Percentiles rank a stretch among this genome's conserved stretches.
Conservation (phyloP, 2,888 invertebrate genomes). For the Volucella inanis region DNA sequence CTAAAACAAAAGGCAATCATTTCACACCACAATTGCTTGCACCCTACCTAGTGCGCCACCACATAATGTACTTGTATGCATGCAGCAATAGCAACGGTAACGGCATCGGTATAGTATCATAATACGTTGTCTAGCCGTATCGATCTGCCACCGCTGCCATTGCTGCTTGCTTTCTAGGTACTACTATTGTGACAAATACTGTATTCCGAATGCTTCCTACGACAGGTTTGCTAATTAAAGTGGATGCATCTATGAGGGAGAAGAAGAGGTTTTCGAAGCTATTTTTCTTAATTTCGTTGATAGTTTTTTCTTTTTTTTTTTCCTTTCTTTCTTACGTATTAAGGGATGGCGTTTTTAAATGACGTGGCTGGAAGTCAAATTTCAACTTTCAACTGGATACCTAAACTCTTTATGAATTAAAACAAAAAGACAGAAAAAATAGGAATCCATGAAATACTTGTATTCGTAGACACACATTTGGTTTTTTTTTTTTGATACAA, state of each 20-base stretch:
- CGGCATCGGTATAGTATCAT: constrained; percentile 46
- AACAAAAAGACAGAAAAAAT: constrained; percentile 4
- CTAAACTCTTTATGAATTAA: background rate
- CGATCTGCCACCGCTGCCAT: constrained; percentile 57
- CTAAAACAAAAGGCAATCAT: constrained; percentile 61
- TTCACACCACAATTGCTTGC: constrained; percentile 59
- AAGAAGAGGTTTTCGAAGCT: constrained; percentile 9
- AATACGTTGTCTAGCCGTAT: constrained; percentile 74
- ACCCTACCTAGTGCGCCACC: constrained; percentile 35
- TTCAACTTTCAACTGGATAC: constrained; percentile 29
- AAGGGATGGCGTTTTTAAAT: constrained; percentile 23
- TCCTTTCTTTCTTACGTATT: background rate
- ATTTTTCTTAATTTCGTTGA: background rate
- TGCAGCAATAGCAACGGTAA: constrained; percentile 47
- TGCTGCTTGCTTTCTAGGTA: constrained; percentile 1
- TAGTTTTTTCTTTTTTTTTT: constrained; percentile 1
- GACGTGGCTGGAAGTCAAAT: constrained; percentile 35
- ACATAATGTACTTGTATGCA: constrained; percentile 1
- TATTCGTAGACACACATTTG: constrained; percentile 15
- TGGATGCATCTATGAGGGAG: constrained; percentile 46
- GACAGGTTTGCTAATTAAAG: constrained; percentile 70
- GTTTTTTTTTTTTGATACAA: background rate
- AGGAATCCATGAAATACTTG: constrained; percentile 10
- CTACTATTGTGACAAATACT: constrained; percentile 56
- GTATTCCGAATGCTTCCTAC: constrained; percentile 50